Percentiles rank a stretch among this genome's conserved stretches.
These are phyloP conservation scores for Dendropsophus ebraccatus DNA, from an alignment of 2,113 vertebrate genomes.

Conservation along the genomic window DNA sequence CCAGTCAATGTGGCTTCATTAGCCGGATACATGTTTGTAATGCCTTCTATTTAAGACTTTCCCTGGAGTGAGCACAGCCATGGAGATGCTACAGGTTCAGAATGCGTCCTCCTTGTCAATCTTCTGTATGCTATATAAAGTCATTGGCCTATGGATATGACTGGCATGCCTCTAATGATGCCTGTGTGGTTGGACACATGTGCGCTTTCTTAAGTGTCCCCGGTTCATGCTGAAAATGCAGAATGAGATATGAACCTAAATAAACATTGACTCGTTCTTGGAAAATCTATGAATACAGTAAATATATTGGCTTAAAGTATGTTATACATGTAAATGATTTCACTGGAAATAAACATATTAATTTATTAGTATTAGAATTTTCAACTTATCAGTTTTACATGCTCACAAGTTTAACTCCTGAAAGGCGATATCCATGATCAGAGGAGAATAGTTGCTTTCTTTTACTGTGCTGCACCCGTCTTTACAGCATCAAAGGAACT, in stretches of 20 bases:
- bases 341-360: too few relatives aligned
- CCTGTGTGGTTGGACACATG: not conserved
- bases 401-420: too few relatives aligned
- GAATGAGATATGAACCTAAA: too few relatives aligned
- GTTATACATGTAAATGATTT: too few relatives aligned
- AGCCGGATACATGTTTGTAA: constrained; percentile 47
- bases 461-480: too few relatives aligned
- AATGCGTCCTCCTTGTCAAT: constrained; percentile 23
- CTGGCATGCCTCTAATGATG: not conserved
- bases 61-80: constrained; percentile 30
- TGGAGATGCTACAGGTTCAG: constrained; percentile 34
- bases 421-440: too few relatives aligned
- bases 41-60: constrained; percentile 53
- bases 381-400: too few relatives aligned
- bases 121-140: constrained; percentile 10
- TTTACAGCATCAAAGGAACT: too few relatives aligned
- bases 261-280: not conserved
- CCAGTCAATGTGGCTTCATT: constrained; percentile 52
- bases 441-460: too few relatives aligned
- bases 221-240: not conserved
- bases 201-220: not conserved
- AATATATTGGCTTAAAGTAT: too few relatives aligned
- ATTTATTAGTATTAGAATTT: too few relatives aligned
- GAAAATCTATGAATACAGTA: too few relatives aligned
- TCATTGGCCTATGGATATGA: not conserved